Conservation (phyloP, 2,888 invertebrate species). For the Sabatieria punctata region DNA sequence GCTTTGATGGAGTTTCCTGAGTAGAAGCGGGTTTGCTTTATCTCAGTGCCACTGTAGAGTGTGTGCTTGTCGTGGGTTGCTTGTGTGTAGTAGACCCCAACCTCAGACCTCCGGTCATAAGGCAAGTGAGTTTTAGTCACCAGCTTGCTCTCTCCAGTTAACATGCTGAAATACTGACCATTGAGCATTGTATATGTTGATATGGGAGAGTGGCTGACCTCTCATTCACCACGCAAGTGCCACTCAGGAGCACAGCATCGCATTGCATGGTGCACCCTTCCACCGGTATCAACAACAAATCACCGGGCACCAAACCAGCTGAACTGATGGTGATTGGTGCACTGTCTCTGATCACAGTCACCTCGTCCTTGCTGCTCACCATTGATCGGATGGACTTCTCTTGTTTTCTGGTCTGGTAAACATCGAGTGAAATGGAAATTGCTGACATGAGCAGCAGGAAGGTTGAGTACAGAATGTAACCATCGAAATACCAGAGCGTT, state of each 20-base stretch:
- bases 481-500: slow-evolving; percentile 61
- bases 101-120: slow-evolving; percentile 20
- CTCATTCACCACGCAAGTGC: slow-evolving; percentile 74
- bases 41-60: slow-evolving; percentile 60
- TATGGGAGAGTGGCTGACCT: too few relatives aligned
- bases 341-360: slow-evolving; percentile 40
- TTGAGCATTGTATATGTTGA: slow-evolving; percentile 41
- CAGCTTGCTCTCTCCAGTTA: slow-evolving; percentile 88
- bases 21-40: slow-evolving; percentile 21
- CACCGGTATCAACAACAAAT: slow-evolving; percentile 58
- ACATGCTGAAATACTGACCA: slow-evolving; percentile 45
- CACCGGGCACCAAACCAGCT: slow-evolving; percentile 57
- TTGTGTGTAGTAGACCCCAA: too few relatives aligned
- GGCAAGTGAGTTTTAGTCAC: slow-evolving; percentile 80
- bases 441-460: slow-evolving; percentile 64
- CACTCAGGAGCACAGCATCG: slow-evolving; percentile 64
- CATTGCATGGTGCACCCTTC: slow-evolving; percentile 50
- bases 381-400: slow-evolving; percentile 74
- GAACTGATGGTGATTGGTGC: slow-evolving; percentile 45
- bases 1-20: slow-evolving; percentile 39
- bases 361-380: slow-evolving; percentile 58
- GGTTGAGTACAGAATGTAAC: slow-evolving; percentile 64
- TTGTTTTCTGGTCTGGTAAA: slow-evolving; percentile 45
- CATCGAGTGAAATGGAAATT: slow-evolving; percentile 45
- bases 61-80: slow-evolving; percentile 70